phyloP scores from a whole-genome alignment of 2,113 vertebrate genomes.

The Pogonocichla stellata region DNA sequence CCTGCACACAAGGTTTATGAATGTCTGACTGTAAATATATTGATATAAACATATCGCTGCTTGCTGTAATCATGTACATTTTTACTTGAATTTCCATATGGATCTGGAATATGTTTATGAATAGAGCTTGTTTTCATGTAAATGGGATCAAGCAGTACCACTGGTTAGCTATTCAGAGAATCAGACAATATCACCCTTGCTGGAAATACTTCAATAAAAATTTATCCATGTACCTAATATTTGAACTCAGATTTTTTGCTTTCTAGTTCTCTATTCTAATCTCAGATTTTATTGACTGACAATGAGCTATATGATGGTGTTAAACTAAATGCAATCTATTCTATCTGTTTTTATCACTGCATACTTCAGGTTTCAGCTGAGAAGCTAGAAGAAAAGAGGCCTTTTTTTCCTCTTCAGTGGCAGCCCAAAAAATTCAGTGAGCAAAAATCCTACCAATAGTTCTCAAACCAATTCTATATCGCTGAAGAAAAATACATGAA shows the following conservation, averaged over 20 bases:
- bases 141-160: constrained; percentile 75
- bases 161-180: constrained; percentile 74
- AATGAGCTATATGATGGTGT: constrained; percentile 23
- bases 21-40: constrained; percentile 76
- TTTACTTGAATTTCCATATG: constrained; percentile 72
- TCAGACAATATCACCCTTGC: constrained; percentile 73
- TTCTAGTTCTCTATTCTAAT: constrained; percentile 55
- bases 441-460: constrained; percentile 27
- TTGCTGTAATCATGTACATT: constrained; percentile 73
- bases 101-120: constrained; percentile 74
- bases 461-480: background rate
- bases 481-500: background rate
- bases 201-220: constrained; percentile 69
- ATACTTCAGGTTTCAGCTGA: constrained; percentile 45
- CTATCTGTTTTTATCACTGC: constrained; percentile 44
- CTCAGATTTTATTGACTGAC: constrained; percentile 63
- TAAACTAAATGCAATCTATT: constrained; percentile 48
- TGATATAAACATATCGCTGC: constrained; percentile 74
- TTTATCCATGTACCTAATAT: constrained; percentile 72
- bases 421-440: constrained; percentile 9
- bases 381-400: background rate
- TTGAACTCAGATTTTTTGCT: constrained; percentile 62
- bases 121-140: constrained; percentile 79
- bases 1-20: constrained; percentile 63
- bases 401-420: background rate